Evolutionary conservation across 2,797 vertebrate species (phyloP), one percentile per base, ranked within the genome.

Genomic region (Sebastes jordani): DNA sequence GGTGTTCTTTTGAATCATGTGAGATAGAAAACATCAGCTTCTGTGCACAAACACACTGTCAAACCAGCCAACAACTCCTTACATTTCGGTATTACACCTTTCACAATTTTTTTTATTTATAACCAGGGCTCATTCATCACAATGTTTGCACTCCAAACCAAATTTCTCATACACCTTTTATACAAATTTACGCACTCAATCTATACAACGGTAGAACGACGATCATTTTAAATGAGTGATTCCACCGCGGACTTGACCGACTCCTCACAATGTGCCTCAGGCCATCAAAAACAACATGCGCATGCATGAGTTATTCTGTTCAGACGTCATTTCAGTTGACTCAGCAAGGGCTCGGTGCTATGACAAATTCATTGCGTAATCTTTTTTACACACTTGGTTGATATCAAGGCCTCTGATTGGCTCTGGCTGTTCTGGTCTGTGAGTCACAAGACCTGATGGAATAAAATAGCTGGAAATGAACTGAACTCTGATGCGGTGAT

Each of bases 361-460:
- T 55, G n/a, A 81, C 64, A 71, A 10, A 65, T 27, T 64, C 2
- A 66, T 83, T 79, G 27, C 49, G 18, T 49, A 81, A 83, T 76
- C 22, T 72, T 81, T 16, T 69, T 62, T 25, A 60, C 62, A 38
- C 20, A 11, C 54, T 78, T 55, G 29, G 4, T 42, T 56, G 27
- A 65, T 72, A 73, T 71, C 5, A 54, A 69, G 56, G 36, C 61
- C 32, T 69, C 42, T 87, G 78, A 86, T 89, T 88, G 80, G 85
- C 36, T 82, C 62, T 42, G 42, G 60, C 22, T 36, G 25, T 7
- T 58, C 34, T 89, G 83, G 69, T 61, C 78, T 76, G 75, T 88
- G 71, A 82, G 74, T 90, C 89, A 86, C 18, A 42, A 83, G 80
- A 85, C 71, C n/a, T 60, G 74, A 72, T 14, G n/a, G 46, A 80